Conservation (phyloP, 2,888 invertebrate species). For the Lysandra bellargus region DNA sequence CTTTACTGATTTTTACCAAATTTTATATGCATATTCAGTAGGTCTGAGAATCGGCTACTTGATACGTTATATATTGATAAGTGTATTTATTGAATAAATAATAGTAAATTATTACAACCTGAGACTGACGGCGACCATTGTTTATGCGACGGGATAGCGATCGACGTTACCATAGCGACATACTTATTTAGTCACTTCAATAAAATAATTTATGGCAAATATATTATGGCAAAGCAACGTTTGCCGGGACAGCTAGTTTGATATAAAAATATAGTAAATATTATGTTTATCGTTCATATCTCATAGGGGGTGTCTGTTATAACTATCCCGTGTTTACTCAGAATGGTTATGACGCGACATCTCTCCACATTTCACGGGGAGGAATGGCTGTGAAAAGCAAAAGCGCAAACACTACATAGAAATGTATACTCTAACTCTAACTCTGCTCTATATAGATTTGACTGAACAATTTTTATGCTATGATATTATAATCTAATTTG, state of each 20-base stretch:
- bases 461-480: background rate
- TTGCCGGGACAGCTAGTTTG: background rate
- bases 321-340: constrained; percentile 6
- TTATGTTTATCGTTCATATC: constrained; percentile 20
- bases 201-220: too few relatives aligned
- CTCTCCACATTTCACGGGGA: constrained; percentile 1
- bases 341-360: constrained; percentile 20
- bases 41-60: too few relatives aligned
- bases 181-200: too few relatives aligned
- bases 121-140: too few relatives aligned
- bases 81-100: too few relatives aligned
- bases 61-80: too few relatives aligned
- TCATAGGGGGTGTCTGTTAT: constrained; percentile 1
- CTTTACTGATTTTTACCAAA: too few relatives aligned
- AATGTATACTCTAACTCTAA: background rate
- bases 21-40: too few relatives aligned
- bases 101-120: too few relatives aligned
- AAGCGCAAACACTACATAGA: background rate
- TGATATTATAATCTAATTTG: background rate
- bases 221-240: too few relatives aligned
- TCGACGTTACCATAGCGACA: too few relatives aligned
- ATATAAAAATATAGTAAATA: constrained; percentile 19
- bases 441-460: background rate
- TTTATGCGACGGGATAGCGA: too few relatives aligned
- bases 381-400: background rate